Base-by-base conservation (phyloP, 2,888 invertebrate genomes). In the Carpatolechia fugitivella region DNA sequence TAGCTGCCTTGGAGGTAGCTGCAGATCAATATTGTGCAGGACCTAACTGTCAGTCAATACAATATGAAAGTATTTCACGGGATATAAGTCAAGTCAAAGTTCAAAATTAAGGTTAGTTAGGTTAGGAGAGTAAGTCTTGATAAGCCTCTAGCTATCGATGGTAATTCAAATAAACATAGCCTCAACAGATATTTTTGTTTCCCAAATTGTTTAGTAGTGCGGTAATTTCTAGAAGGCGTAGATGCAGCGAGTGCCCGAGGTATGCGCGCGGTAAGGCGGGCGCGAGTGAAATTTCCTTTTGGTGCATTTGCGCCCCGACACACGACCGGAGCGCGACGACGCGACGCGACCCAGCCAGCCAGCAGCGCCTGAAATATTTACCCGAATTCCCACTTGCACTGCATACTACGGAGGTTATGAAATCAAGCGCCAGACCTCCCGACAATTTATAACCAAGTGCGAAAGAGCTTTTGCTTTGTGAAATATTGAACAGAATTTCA, bases 231-330 rank as follows among this genome's bases (percentile, higher is more conserved):
- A 10, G 40, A 41, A 16, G 10, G 13, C 13, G 47, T 16, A 30
- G 47, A 3, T 3, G 11, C 7, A n/a, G 24, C 40, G 10, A 20
- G 7, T n/a, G 44, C 24, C 1, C 6, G 40, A 40, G 40, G 40
- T 14, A 8, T 16, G 41, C 41, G 20, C 20, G 24, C 11, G 41
- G 18, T 24, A 20, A 24, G 3, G 46, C 46, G 6, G 46, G 29
- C 30, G 46, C 46, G 46, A 46, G 46, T 46, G 46, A 29, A 47
- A 47, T 47, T 47, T 47, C 47, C 47, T 47, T 47, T 47, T 6
- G 47, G 31, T 31, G 47, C 47, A 47, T 47, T 31, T 11, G 13
- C 47, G 16, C 14, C 31, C 10, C 47, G 44, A 46, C 44, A 29
- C 44, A 30, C 29, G 29, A 13, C 1, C 5, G 38, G 16, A 4